Evolutionary conservation across 2,113 vertebrate genomes (phyloP), one percentile per base, ranked within the genome.

Genomic region (Pithys albifrons): DNA sequence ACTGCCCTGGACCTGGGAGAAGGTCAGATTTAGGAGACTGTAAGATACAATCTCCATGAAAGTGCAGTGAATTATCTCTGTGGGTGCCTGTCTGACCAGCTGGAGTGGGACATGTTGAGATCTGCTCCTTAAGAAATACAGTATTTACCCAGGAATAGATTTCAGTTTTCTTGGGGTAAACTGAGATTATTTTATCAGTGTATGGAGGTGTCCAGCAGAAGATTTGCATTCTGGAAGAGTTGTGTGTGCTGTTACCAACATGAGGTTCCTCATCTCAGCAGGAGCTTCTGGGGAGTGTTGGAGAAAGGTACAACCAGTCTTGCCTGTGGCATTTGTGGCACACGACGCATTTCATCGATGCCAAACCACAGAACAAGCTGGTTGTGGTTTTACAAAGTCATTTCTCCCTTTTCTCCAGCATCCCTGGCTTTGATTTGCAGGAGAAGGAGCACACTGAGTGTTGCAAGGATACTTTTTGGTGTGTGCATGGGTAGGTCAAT

Each of bases 1-100:
- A 72, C 54, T 49, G 66, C 79, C 75, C 84, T 73, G 70, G 93
- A 96, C 93, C 91, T 95, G 70, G 57, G 73, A 69, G 78, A 86
- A 94, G 85, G 35, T 54, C 77, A 84, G 79, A 70, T 73, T 72
- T 81, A 70, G 70, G 43, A 67, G 67, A 54, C 0, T 72, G 16
- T 49, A n/a, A 80, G 83, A 61, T 78, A 25, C 39, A 75, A 11
- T 69, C 70, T 85, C 9, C 39, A 4, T 75, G 45, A 22, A 88
- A 69, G 12, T 25, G 52, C 25, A 46, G 35, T 91, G 67, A 85
- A 83, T 86, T 51, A 66, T 29, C 37, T 64, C 51, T 13, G 1
- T 10, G 17, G 48, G 22, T 8, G 10, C 27, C 73, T 64, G 28
- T n/a, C 49, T 85, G 77, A 58, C 28, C 69, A 3, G 5, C 16